Percentiles rank a stretch among this genome's conserved stretches.
phyloP scores from a whole-genome alignment of 2,113 vertebrate genomes.

The Maccullochella peelii region DNA sequence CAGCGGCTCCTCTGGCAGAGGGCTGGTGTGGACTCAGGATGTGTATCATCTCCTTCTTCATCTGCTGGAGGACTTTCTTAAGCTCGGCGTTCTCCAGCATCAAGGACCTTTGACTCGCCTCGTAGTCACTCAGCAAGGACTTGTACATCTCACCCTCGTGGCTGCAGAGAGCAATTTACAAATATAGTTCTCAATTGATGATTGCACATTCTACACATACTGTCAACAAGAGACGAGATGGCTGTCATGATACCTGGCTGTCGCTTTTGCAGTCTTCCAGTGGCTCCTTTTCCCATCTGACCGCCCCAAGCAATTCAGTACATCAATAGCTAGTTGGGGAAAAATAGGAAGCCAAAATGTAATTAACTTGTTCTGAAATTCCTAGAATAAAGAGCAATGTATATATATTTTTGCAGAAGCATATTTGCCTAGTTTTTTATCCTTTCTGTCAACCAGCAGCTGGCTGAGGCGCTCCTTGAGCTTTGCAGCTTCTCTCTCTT shows the following conservation, averaged over 20 bases:
- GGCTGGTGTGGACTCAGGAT: slow-evolving; percentile 90
- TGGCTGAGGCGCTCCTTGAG: slow-evolving; percentile 95
- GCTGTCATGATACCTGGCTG: slow-evolving; percentile 83
- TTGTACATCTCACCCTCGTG: slow-evolving; percentile 97
- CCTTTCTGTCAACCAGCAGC: slow-evolving; percentile 93
- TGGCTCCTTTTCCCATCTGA: slow-evolving; percentile 94
- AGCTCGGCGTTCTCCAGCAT: slow-evolving; percentile 95
- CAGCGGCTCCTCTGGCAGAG: slow-evolving; percentile 82
- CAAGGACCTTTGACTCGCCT: slow-evolving; percentile 90
- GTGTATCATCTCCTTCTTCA: slow-evolving; percentile 97
- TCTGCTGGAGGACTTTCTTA: slow-evolving; percentile 96
- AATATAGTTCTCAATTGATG: background rate
- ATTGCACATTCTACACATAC: background rate
- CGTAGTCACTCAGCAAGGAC: slow-evolving; percentile 91
- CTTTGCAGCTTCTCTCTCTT: slow-evolving; percentile 93
- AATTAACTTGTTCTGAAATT: background rate
- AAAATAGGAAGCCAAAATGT: slow-evolving; percentile 14
- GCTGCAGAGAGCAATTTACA: slow-evolving; percentile 79
- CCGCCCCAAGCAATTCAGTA: slow-evolving; percentile 94
- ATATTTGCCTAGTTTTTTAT: slow-evolving; percentile 90
- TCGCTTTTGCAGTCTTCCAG: slow-evolving; percentile 93
- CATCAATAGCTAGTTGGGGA: slow-evolving; percentile 89
- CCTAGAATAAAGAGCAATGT: background rate
- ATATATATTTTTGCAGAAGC: background rate
- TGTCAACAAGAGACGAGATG: background rate